Conservation (phyloP, 2,888 invertebrate genomes). For the Daptonema setosum region DNA sequence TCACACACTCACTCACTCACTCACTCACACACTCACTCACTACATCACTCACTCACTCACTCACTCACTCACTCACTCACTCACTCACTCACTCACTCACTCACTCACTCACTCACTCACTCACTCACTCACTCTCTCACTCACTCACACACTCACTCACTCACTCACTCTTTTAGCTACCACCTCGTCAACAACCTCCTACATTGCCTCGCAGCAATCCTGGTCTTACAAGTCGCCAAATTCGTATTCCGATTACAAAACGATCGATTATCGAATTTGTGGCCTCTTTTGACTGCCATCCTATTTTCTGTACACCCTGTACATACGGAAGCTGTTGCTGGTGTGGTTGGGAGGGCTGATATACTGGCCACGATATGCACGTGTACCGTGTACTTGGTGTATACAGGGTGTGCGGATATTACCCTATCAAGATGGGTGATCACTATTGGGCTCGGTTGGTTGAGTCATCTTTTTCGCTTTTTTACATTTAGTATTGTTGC, state of each 20-base stretch:
- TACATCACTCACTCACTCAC: too few relatives aligned
- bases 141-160: not conserved
- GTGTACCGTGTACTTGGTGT: too few relatives aligned
- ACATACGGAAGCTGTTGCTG: constrained; percentile 58
- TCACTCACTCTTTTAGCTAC: constrained; percentile 50
- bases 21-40: too few relatives aligned
- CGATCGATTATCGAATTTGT: not conserved
- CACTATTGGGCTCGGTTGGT: too few relatives aligned
- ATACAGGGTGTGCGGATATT: too few relatives aligned
- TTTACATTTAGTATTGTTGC: too few relatives aligned
- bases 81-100: too few relatives aligned
- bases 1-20: constrained; percentile 63
- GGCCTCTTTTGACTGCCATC: constrained; percentile 36
- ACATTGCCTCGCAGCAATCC: constrained; percentile 58
- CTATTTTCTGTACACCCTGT: constrained; percentile 84
- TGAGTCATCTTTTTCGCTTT: too few relatives aligned
- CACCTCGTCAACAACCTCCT: constrained; percentile 63
- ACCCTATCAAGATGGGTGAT: too few relatives aligned
- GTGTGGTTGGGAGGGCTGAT: constrained; percentile 82
- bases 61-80: too few relatives aligned
- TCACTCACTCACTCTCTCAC: too few relatives aligned
- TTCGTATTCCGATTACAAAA: constrained; percentile 25
- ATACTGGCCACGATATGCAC: constrained; percentile 71
- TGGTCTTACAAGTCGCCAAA: constrained; percentile 55
- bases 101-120: too few relatives aligned